Evolutionary conservation across 2,797 vertebrate species (phyloP), one percentile per base, ranked within the genome.

Genomic region (Sparus aurata): DNA sequence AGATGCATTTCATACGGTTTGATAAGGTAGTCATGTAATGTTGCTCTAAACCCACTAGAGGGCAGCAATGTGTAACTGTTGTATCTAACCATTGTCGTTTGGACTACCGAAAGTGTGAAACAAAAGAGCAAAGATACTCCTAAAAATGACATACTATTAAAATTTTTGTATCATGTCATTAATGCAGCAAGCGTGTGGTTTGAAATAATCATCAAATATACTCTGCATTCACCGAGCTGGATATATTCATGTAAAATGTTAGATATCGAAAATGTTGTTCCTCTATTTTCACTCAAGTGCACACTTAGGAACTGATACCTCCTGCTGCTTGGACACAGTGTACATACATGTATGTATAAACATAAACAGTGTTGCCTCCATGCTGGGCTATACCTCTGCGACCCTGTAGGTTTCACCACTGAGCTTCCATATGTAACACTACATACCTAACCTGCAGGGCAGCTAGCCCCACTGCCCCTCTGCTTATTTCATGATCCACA

Each of bases 21-120:
- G 3, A 7, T 30, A 18, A 58, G 13, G 49, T 58, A 27, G 11
- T 34, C 41, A 23, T 73, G 77, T 59, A 47, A 78, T 75, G 58
- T 16, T 59, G 54, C 7, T 43, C 8, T 15, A 1, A 0, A 12
- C n/a, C 63, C 85, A 81, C 80, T 22, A 88, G 89, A 72, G 74
- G 77, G 83, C 27, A 22, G 30, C 70, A 73, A 12, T 22, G 53
- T 78, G 30, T n/a, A 69, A 45, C 34, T 52, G 11, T 25, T 77
- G 23, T 41, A 38, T 46, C n/a, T 10, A 13, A 30, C 16, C 16
- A 38, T 0, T 4, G 3, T 17, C 54, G n/a, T 22, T 60, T 17
- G 18, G 16, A n/a, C 2, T 17, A 3, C 4, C 38, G 20, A n/a
- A 25, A 5, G 12, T 17, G 16, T 12, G 27, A 9, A 16, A 46